These are phyloP conservation scores for Nerophis ophidion DNA, from an alignment of 2,113 vertebrate genomes.

Conservation along the genomic window DNA sequence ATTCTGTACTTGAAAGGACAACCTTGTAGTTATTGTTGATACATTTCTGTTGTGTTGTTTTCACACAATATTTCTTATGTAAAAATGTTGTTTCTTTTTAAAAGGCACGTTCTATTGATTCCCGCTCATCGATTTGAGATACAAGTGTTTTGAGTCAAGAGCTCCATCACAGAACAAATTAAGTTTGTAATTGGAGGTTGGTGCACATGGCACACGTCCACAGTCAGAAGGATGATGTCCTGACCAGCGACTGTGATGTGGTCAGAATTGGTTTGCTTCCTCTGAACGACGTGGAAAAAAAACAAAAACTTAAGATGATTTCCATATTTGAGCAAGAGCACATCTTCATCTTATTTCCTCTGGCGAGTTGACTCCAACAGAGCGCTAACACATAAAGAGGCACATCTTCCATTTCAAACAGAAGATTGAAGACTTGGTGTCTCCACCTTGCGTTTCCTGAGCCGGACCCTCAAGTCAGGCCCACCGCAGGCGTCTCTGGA, in stretches of 20 bases:
- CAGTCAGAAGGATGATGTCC: slow-evolving; percentile 5
- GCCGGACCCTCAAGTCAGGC: slow-evolving; percentile 44
- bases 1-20: no score
- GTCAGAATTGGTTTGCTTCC: slow-evolving; percentile 61
- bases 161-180: no score
- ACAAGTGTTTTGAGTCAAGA: no score
- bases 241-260: slow-evolving; percentile 61
- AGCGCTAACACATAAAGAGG: slow-evolving; percentile 69
- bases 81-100: no score
- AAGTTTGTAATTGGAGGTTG: no score
- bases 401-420: slow-evolving; percentile 61
- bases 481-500: slow-evolving; percentile 40
- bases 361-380: slow-evolving; percentile 60
- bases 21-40: no score
- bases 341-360: slow-evolving; percentile 46
- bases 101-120: no score
- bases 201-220: no score
- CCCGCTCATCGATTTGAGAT: no score
- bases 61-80: no score
- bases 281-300: slow-evolving; percentile 51
- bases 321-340: slow-evolving; percentile 47
- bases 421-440: slow-evolving; percentile 56
- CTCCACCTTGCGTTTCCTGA: slow-evolving; percentile 41
- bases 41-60: no score
- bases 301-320: slow-evolving; percentile 26